Evolutionary conservation across 2,113 vertebrate genomes (phyloP).

Genomic region (Anser cygnoides): DNA sequence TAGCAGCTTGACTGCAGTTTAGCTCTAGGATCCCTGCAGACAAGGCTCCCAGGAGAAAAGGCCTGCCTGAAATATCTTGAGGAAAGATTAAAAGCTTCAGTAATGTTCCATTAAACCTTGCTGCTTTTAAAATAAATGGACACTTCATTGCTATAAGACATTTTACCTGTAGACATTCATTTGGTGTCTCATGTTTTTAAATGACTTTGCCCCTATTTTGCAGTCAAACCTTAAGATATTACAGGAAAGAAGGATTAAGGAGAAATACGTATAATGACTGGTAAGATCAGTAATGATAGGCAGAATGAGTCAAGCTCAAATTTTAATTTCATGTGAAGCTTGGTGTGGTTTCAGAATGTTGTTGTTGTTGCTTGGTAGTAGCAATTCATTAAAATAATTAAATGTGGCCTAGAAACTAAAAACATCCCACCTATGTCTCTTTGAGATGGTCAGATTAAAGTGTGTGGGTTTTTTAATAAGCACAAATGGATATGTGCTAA

Average conservation of each 20-base stretch:
- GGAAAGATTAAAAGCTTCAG: slow-evolving; percentile 77
- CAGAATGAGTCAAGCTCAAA: slow-evolving; percentile 9
- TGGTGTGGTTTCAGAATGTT: slow-evolving; percentile 38
- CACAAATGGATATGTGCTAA: slow-evolving; percentile 30
- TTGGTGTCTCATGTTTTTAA: slow-evolving; percentile 44
- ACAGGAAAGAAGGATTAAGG: slow-evolving; percentile 55
- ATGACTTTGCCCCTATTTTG: slow-evolving; percentile 29
- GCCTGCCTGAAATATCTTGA: slow-evolving; percentile 59
- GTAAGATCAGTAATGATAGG: slow-evolving; percentile 37
- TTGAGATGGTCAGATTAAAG: slow-evolving; percentile 41
- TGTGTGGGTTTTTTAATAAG: slow-evolving; percentile 41
- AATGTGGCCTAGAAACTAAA: slow-evolving; percentile 38
- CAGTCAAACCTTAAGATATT: slow-evolving; percentile 39
- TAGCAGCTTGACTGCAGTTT: slow-evolving; percentile 43
- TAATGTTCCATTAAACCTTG: slow-evolving; percentile 75
- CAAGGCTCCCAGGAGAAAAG: slow-evolving; percentile 55
- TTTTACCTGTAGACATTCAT: slow-evolving; percentile 58
- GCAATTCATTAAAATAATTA: slow-evolving; percentile 66
- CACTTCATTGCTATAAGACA: slow-evolving; percentile 62
- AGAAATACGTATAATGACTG: slow-evolving; percentile 52
- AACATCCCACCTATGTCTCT: slow-evolving; percentile 30
- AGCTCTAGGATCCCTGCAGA: slow-evolving; percentile 44
- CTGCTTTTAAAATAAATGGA: slow-evolving; percentile 71
- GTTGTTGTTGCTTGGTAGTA: background rate
- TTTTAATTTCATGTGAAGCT: slow-evolving; percentile 33